Conservation (phyloP, 1,140 invertebrate genomes). For the Lasaia peninsularis region DNA sequence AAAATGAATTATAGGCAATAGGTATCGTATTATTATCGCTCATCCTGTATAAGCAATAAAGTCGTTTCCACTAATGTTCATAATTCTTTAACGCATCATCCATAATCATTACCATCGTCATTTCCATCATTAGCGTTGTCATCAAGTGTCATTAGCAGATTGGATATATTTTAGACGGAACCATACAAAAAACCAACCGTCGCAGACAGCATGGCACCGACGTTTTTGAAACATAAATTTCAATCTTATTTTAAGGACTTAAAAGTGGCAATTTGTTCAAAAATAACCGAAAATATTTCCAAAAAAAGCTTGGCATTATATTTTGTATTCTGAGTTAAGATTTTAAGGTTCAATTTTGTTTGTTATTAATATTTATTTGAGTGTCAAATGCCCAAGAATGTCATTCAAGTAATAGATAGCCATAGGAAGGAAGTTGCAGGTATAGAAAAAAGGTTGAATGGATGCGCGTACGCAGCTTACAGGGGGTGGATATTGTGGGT, state of each 20-base stretch:
- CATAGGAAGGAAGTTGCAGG: conserved; percentile 72
- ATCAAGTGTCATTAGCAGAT: conserved; percentile 52
- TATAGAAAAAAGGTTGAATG: conserved; percentile 48
- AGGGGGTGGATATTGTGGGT: conserved; percentile 12
- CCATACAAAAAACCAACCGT: conserved; percentile 35
- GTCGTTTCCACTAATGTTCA: background rate
- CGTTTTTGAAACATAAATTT: conserved; percentile 25
- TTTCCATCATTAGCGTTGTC: conserved; percentile 27
- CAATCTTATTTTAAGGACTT: background rate
- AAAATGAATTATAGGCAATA: no score
- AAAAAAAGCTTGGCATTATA: background rate
- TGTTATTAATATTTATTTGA: conserved; percentile 39
- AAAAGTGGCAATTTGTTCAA: background rate
- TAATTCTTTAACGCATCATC: background rate
- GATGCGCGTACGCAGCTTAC: conserved; percentile 32
- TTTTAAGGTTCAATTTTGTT: background rate
- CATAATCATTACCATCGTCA: conserved; percentile 14
- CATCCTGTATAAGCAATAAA: no score
- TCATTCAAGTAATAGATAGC: conserved; percentile 62
- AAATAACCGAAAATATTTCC: background rate
- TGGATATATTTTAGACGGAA: conserved; percentile 37
- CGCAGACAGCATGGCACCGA: conserved; percentile 64
- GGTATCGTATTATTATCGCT: no score
- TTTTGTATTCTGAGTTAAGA: conserved; percentile 14
- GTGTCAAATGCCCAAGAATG: conserved; percentile 60